Evolutionary conservation across 1,140 invertebrate species (phyloP).

Genomic region (Cardiocondyla obscurior): DNA sequence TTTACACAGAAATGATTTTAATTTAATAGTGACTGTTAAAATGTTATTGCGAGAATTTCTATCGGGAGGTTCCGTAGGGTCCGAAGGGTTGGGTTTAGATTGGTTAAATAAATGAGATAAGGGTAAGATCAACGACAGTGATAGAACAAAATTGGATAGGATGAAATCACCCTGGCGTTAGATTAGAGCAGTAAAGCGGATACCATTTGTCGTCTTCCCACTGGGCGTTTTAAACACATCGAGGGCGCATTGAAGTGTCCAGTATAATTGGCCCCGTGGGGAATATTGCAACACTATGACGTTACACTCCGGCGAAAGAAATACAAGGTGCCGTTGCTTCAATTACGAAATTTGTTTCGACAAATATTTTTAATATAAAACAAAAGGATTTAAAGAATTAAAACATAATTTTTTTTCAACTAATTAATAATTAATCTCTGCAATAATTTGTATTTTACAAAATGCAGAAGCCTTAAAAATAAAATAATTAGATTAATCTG

Average conservation of each 20-base stretch:
- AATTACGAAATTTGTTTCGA: neutral
- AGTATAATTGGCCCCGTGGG: constrained; percentile 7
- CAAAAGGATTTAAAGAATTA: neutral
- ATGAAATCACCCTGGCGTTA: constrained; percentile 32
- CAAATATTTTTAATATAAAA: neutral
- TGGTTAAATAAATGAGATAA: constrained; percentile 32
- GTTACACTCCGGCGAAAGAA: neutral
- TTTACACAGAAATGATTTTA: neutral
- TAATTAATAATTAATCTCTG: neutral
- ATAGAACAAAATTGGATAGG: constrained; percentile 33
- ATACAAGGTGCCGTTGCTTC: neutral
- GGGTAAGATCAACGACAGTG: neutral
- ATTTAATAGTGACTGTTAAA: neutral
- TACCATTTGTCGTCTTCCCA: constrained; percentile 30
- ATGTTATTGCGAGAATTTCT: neutral
- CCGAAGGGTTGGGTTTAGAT: constrained; percentile 11
- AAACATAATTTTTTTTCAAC: neutral
- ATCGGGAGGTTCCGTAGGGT: neutral
- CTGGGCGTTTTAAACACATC: constrained; percentile 25
- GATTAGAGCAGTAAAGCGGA: constrained; percentile 34
- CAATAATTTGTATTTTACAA: neutral
- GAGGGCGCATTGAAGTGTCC: constrained; percentile 35
- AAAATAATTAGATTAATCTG: neutral
- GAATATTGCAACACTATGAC: constrained; percentile 1
- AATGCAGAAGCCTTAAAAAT: neutral